Evolutionary conservation across 1,140 invertebrate species (phyloP), one percentile per base, ranked within the genome.

Genomic region (Geopemphigus sp.): DNA sequence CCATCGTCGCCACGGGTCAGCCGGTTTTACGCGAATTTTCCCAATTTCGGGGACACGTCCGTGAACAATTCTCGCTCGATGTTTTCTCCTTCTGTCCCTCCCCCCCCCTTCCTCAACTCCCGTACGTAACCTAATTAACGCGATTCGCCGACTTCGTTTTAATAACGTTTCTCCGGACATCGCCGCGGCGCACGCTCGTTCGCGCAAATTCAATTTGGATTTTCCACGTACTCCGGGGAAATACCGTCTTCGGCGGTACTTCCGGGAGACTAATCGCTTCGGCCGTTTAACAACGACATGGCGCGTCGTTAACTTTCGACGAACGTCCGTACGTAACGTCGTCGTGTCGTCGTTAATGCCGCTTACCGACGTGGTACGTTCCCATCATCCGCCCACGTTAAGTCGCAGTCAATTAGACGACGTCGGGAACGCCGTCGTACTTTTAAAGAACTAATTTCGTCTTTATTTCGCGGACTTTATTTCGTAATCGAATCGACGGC

Each of bases 291-390:
- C 32, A 66, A 66, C 63, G 12, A n/a, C n/a, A n/a, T n/a, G n/a
- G n/a, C n/a, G n/a, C 45, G 32, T 66, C 32, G 63, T 66, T 66
- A 66, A 66, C 63, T 45, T 66, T 66, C 45, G 45, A 66, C 19
- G 63, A 66, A 39, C 63, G 45, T 66, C 32, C 61, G 61, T 39
- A 29, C 32, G 61, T 64, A 39, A 8, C n/a, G 61, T n/a, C 61
- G 39, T 64, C 32, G n/a, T 64, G 29, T 64, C n/a, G 29, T n/a
- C 29, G 39, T 19, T 64, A 64, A 64, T 39, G 39, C 39, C n/a
- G 26, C 61, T 64, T 39, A 64, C 61, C 32, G 39, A 17, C 19
- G 12, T 19, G 29, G 29, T 63, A 63, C 61, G 61, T 29, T n/a
- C n/a, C n/a, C n/a, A n/a, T n/a, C 59, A 63, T 29, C 24, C 59